Base-by-base conservation (phyloP, 2,888 invertebrate genomes). In the Leucoptera coffeella region DNA sequence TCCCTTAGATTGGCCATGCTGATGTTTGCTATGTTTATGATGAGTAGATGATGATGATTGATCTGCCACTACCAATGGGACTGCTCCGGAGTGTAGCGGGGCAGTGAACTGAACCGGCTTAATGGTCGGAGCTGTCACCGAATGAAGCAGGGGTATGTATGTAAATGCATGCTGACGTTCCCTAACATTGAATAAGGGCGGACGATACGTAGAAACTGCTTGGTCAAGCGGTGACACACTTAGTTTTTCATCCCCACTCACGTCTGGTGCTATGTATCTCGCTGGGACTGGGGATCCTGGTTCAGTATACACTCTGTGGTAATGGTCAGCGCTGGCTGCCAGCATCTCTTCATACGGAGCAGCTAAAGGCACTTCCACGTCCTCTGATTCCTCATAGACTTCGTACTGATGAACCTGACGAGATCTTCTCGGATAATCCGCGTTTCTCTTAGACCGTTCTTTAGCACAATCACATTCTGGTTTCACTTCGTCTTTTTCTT, bases 251-350 rank as follows among this genome's bases (percentile, higher is more conserved):
- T n/a, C n/a, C 1, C 36, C 36, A 38, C 43, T 45, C 41, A 48
- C 49, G 30, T 52, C 47, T 14, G 43, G 40, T 23, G 38, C 43
- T 14, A 50, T 33, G 30, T 49, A 50, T 7, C 47, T 40, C 26
- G 50, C 39, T 5, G 38, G 23, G 14, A 37, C 36, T 0, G 41
- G 38, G 1, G 45, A 40, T 25, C 42, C 41, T 1, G 40, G 53
- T 12, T 52, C 43, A 0, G 45, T 55, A 37, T 58, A 55, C 24
- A 55, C 50, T 27, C 44, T 47, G 33, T 64, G 65, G 32, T 65
- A 61, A 33, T 71, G 69, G 30, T 67, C 56, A 1, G 65, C 65
- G 31, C 61, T 64, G 1, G 64, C 65, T 0, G 65, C 62, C 25
- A 64, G 34, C 65, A 67, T 61, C 37, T 65, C 56, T 30, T 67